Evolutionary conservation across 2,888 invertebrate genomes (phyloP).

Genomic region (Archaeoteleia sp.): DNA sequence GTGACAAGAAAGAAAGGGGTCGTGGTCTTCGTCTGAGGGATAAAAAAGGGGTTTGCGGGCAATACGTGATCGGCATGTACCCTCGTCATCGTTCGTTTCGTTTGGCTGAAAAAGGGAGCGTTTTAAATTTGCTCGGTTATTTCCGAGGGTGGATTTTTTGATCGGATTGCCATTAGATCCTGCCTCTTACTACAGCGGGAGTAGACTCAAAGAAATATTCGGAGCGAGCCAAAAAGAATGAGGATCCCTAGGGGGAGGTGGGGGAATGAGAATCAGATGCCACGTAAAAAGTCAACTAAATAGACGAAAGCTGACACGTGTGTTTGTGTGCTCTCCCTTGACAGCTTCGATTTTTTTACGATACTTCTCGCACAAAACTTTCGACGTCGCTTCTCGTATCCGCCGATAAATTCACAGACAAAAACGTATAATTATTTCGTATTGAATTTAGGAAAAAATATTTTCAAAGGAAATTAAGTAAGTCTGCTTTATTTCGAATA

Average conservation of each 20-base stretch:
- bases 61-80: conserved; percentile 51
- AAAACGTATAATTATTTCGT: too few relatives aligned
- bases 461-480: not conserved
- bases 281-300: too few relatives aligned
- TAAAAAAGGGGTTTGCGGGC: conserved; percentile 39
- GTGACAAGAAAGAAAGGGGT: conserved; percentile 30
- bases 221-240: conserved; percentile 14
- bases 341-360: too few relatives aligned
- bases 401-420: too few relatives aligned
- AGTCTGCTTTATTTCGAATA: not conserved
- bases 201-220: conserved; percentile 29
- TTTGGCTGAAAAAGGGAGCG: conserved; percentile 61
- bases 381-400: too few relatives aligned
- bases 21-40: conserved; percentile 41
- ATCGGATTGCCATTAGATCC: conserved; percentile 69
- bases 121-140: conserved; percentile 70
- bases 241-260: too few relatives aligned
- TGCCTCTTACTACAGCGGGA: conserved; percentile 57
- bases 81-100: conserved; percentile 60
- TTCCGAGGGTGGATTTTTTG: conserved; percentile 66
- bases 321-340: too few relatives aligned
- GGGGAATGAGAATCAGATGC: too few relatives aligned
- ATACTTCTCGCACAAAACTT: too few relatives aligned
- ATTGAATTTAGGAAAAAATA: not conserved
- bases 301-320: too few relatives aligned